phyloP scores from a whole-genome alignment of 2,888 invertebrate species.

The Tigriopus californicus region DNA sequence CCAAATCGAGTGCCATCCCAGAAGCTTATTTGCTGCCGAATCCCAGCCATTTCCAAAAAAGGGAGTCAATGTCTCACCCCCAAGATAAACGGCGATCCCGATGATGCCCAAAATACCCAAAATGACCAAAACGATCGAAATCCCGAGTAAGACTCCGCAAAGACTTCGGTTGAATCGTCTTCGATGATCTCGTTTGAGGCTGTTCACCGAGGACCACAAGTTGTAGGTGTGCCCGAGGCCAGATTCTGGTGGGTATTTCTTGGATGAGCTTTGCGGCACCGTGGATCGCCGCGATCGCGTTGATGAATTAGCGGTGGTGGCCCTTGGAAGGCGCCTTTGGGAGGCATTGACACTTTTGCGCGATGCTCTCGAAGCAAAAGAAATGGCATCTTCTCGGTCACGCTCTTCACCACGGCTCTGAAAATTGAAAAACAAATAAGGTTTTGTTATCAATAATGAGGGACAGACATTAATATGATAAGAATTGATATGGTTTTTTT shows the following conservation, averaged over 20 bases:
- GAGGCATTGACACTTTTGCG: too few relatives aligned
- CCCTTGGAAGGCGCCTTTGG: neutral
- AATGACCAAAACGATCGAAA: conserved; percentile 18
- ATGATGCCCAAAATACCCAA: conserved; percentile 20
- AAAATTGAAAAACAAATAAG: neutral
- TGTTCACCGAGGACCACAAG: conserved; percentile 9
- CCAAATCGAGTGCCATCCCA: too few relatives aligned
- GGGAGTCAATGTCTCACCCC: conserved; percentile 17
- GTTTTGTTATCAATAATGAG: too few relatives aligned
- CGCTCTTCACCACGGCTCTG: neutral
- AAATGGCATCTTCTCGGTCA: conserved; percentile 13
- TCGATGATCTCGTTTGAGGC: conserved; percentile 16
- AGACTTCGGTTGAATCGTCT: conserved; percentile 19
- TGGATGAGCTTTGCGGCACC: neutral
- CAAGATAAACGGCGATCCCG: conserved; percentile 20
- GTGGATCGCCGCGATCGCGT: neutral
- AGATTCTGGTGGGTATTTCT: conserved; percentile 8
- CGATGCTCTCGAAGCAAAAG: conserved; percentile 7
- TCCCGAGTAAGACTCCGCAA: conserved; percentile 19
- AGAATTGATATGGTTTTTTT: too few relatives aligned
- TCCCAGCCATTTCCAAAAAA: too few relatives aligned
- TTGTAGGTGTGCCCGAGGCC: conserved; percentile 6
- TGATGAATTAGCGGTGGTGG: neutral
- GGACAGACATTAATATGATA: too few relatives aligned
- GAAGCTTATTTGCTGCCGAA: too few relatives aligned